Evolutionary conservation across 2,797 vertebrate species (phyloP).

Genomic region (Iguana delicatissima): DNA sequence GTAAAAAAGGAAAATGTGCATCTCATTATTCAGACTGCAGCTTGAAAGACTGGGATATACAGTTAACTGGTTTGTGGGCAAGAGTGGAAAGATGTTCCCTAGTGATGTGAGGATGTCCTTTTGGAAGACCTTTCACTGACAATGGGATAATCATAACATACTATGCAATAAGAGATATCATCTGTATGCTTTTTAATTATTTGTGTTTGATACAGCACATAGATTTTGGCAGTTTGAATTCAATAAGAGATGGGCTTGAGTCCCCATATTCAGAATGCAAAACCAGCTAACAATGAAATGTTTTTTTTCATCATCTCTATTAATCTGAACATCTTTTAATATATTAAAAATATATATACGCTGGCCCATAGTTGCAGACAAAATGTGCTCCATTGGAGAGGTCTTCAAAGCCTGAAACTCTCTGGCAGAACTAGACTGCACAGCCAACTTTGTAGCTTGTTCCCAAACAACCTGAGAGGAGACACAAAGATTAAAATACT

Average conservation of each 20-base stretch:
- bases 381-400: constrained; percentile 74
- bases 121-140: neutral
- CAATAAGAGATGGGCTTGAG: neutral
- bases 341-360: constrained; percentile 76
- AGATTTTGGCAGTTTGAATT: neutral
- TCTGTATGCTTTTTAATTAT: neutral
- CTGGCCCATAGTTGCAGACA: constrained; percentile 86
- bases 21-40: neutral
- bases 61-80: neutral
- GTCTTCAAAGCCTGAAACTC: constrained; percentile 31
- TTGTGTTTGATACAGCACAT: neutral
- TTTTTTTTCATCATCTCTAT: neutral
- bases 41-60: neutral
- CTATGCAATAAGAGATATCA: neutral
- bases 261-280: neutral
- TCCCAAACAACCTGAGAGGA: constrained; percentile 86
- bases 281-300: neutral
- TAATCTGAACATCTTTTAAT: neutral
- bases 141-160: neutral
- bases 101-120: neutral
- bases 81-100: neutral
- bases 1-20: neutral
- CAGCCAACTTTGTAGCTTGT: constrained; percentile 88
- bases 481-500: constrained; percentile 29
- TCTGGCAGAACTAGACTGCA: constrained; percentile 80